phyloP scores from a whole-genome alignment of 2,888 invertebrate genomes.

The Tineola bisselliella region DNA sequence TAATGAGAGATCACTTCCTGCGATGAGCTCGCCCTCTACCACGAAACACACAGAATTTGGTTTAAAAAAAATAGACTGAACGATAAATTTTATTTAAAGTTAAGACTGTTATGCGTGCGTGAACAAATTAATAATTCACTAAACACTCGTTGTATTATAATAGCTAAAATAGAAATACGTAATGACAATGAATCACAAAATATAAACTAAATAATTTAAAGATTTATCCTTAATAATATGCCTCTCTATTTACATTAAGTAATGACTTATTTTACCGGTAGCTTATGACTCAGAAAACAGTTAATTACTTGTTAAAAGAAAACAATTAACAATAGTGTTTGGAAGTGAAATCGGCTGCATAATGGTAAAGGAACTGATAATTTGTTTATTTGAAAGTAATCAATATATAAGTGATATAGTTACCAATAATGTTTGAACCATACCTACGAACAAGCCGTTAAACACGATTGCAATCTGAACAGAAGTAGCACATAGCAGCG shows the following conservation, averaged over 20 bases:
- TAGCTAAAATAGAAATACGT: no score
- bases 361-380: not conserved
- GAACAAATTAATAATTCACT: not conserved
- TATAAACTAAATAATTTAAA: no score
- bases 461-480: constrained; percentile 5
- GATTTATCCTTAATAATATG: not conserved
- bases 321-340: not conserved
- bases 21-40: constrained; percentile 34
- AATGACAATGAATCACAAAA: no score
- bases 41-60: constrained; percentile 19
- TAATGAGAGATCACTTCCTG: constrained; percentile 66
- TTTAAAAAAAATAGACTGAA: not conserved
- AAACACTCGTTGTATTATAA: not conserved
- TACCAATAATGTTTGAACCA: not conserved
- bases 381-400: not conserved
- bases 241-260: not conserved
- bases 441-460: not conserved
- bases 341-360: not conserved
- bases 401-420: not conserved
- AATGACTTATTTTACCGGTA: not conserved
- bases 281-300: not conserved
- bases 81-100: not conserved
- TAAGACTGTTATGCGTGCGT: not conserved
- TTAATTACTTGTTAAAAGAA: not conserved
- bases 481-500: constrained; percentile 15